These are phyloP conservation scores for Achroia grisella DNA, from an alignment of 1,140 invertebrate species.

Conservation along the genomic window DNA sequence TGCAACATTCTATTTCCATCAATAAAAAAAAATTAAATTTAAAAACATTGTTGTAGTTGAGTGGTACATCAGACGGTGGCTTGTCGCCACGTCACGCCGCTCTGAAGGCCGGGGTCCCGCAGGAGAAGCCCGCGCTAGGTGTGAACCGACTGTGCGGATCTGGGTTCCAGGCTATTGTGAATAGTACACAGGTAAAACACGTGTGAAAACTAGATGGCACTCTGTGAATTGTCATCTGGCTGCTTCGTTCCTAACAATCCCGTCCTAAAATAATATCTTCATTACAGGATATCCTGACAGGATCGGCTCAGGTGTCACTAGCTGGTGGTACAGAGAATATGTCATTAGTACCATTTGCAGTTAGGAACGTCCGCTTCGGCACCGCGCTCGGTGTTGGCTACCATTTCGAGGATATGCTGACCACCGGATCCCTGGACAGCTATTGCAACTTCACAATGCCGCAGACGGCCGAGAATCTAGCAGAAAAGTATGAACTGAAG, in stretches of 20 bases:
- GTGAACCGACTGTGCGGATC: conserved; percentile 95
- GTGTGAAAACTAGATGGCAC: too few species aligned
- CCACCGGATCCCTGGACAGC: conserved; percentile 84
- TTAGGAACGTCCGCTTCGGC: conserved; percentile 92
- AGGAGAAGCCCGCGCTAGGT: conserved; percentile 85
- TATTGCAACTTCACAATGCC: conserved; percentile 96
- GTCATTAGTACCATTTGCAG: conserved; percentile 91
- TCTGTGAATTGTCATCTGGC: too few species aligned
- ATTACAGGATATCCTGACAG: conserved; percentile 87
- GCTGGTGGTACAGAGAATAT: conserved; percentile 96
- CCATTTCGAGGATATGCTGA: conserved; percentile 91
- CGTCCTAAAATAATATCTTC: not conserved
- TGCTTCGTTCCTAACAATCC: too few species aligned
- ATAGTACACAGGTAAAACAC: conserved; percentile 85
- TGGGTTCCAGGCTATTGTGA: conserved; percentile 95
- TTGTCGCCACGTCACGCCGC: conserved; percentile 91
- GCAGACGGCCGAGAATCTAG: conserved; percentile 97
- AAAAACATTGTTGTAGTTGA: conserved; percentile 67
- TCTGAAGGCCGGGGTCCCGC: conserved; percentile 87
- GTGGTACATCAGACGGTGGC: conserved; percentile 85
- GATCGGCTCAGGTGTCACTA: conserved; percentile 90
- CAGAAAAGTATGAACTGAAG: conserved; percentile 89
- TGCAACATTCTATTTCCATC: too few species aligned
- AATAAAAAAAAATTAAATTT: too few species aligned
- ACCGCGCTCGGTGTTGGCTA: conserved; percentile 85